Percentiles rank a stretch among this genome's conserved stretches.
These are phyloP conservation scores for Diadromus collaris DNA, from an alignment of 2,888 invertebrate genomes.

Conservation along the genomic window DNA sequence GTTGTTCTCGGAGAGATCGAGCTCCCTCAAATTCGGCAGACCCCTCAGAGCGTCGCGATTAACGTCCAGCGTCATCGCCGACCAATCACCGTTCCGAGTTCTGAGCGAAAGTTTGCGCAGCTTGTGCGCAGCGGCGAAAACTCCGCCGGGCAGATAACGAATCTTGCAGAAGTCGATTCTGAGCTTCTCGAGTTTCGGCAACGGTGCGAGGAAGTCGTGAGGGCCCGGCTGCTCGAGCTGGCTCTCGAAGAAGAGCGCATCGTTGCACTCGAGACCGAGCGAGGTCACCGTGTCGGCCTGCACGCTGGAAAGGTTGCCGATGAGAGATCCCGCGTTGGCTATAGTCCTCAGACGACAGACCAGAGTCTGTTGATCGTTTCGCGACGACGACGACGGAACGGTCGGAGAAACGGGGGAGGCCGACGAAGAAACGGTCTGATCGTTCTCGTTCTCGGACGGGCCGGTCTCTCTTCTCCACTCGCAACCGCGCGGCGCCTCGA, in stretches of 20 bases:
- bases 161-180: slow-evolving; percentile 90
- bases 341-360: slow-evolving; percentile 88
- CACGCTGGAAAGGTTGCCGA: slow-evolving; percentile 86
- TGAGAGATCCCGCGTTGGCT: slow-evolving; percentile 85
- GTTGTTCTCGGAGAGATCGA: slow-evolving; percentile 89
- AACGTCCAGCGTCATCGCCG: slow-evolving; percentile 89
- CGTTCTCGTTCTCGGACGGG: slow-evolving; percentile 81
- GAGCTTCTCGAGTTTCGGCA: slow-evolving; percentile 86
- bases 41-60: slow-evolving; percentile 87
- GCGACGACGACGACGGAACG: background rate
- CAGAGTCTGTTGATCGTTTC: slow-evolving; percentile 80
- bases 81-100: slow-evolving; percentile 91
- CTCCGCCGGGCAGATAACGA: slow-evolving; percentile 86
- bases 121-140: slow-evolving; percentile 85
- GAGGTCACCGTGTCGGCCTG: slow-evolving; percentile 87
- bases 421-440: background rate
- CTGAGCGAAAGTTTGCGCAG: slow-evolving; percentile 86
- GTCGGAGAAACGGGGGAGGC: background rate
- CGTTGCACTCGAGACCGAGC: slow-evolving; percentile 87
- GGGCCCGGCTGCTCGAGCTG: slow-evolving; percentile 82
- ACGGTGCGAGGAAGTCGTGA: slow-evolving; percentile 82
- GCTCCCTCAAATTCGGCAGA: slow-evolving; percentile 84
- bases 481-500: slow-evolving; percentile 86
- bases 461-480: slow-evolving; percentile 84
- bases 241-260: slow-evolving; percentile 88